Conservation (phyloP, 2,888 invertebrate genomes). For the Scaptodrosophila latifasciaeformis region DNA sequence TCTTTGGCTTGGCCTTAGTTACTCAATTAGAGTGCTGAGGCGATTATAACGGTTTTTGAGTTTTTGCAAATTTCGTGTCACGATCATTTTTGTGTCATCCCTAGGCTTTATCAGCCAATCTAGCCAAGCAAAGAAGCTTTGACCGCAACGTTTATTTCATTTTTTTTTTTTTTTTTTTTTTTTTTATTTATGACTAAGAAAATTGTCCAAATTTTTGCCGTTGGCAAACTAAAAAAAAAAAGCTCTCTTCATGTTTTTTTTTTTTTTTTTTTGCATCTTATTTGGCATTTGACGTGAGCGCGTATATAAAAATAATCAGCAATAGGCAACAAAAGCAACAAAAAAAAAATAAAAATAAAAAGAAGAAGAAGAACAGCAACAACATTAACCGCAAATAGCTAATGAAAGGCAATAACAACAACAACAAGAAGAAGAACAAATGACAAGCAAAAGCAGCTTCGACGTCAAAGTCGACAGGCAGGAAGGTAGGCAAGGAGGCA, state of each 20-base stretch:
- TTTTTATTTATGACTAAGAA: slow-evolving; percentile 53
- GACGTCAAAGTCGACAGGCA: neutral
- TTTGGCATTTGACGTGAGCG: neutral
- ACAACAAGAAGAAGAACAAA: neutral
- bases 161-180: no score
- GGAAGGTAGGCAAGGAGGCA: no score
- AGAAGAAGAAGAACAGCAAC: no score
- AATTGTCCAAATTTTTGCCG: no score
- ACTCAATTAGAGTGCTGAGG: slow-evolving; percentile 28
- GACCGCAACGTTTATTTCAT: no score
- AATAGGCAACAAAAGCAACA: neutral
- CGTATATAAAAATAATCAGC: neutral
- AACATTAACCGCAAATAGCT: no score
- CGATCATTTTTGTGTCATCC: no score
- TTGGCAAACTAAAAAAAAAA: no score
- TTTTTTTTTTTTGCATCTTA: neutral
- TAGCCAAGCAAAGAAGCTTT: no score
- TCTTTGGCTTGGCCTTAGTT: slow-evolving; percentile 33
- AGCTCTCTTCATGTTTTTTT: no score
- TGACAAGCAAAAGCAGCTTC: neutral
- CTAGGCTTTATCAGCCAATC: no score
- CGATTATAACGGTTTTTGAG: neutral
- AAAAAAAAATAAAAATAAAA: neutral
- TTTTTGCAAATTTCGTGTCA: no score
- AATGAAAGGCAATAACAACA: neutral